A percentile compares a stretch with the other conserved stretches of the same genome.
phyloP scores from a whole-genome alignment of 1,140 invertebrate genomes.

The Ceratitis capitata region DNA sequence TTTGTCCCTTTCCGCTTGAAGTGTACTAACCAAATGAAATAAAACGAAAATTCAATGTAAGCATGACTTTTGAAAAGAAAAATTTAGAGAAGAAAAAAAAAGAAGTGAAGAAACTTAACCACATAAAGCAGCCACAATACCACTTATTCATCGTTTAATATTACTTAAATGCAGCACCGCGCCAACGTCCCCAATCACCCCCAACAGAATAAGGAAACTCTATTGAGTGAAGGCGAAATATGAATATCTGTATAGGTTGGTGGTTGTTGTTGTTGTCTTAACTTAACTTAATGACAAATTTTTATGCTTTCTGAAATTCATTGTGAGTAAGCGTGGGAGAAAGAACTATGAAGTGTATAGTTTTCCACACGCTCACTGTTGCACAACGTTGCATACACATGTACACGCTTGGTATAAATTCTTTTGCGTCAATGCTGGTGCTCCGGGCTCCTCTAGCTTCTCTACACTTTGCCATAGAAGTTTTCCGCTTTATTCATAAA shows the following conservation, averaged over 20 bases:
- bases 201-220: too few species aligned
- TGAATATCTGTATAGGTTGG: neutral
- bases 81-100: neutral
- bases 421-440: neutral
- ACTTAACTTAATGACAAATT: slow-evolving; percentile 58
- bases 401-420: neutral
- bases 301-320: slow-evolving; percentile 60
- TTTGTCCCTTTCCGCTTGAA: neutral
- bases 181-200: neutral
- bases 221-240: neutral
- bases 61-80: neutral
- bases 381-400: neutral
- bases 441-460: neutral
- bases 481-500: neutral
- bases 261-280: neutral
- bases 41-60: neutral
- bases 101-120: neutral
- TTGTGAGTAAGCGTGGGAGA: neutral
- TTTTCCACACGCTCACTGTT: neutral
- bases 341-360: neutral
- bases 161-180: slow-evolving; percentile 21
- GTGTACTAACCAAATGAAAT: neutral
- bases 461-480: neutral
- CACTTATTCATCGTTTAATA: neutral
- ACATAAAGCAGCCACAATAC: neutral